Base-by-base conservation (phyloP, 2,113 vertebrate species). In the Anolis carolinensis region DNA sequence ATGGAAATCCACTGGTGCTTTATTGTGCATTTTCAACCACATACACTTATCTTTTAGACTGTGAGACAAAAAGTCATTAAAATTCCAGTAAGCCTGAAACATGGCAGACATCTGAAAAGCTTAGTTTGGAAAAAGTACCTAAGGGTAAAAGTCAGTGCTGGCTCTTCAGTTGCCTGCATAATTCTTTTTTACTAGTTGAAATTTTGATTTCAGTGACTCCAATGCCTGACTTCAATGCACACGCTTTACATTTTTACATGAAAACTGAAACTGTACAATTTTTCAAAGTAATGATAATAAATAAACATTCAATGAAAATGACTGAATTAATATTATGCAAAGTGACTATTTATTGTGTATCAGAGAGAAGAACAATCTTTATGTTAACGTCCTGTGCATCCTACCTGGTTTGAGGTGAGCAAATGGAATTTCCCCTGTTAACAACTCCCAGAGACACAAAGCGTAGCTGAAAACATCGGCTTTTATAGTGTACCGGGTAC, bases 391-490 rank as follows among this genome's bases (percentile, higher is more conserved):
- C 30, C 0, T 7, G 10, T 9, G 7, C 9, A 20, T n/a, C 86
- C 92, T 96, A 98, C 98, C 98, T 93, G 98, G 98, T 90, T 99
- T 99, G 74, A 99, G 96, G 91, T 99, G 98, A 80, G 98, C 97
- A 10, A 99, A 99, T 0, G 99, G 98, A 25, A 99, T 97, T 91
- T 99, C 98, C 1, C 98, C 97, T 0, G 98, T 99, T 1, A 99
- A 86, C 72, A 99, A 96, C 91, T 99, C 98, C 98, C 98, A 98
- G 85, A 99, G 96, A 95, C 98, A 99, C 90, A 99, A 95, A 0
- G 98, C 97, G 0, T 98, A 99, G 95, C 98, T 99, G 96, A 99
- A 99, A 90, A 99, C 97, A 2, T 98, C 98, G 0, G 98, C 98
- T 90, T 99, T 99, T 92, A 99, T 97, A 0, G 98, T 99, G 94